A percentile compares a stretch with the other conserved stretches of the same genome.
Conservation (phyloP, 2,113 vertebrate genomes). For the Peromyscus leucopus region DNA sequence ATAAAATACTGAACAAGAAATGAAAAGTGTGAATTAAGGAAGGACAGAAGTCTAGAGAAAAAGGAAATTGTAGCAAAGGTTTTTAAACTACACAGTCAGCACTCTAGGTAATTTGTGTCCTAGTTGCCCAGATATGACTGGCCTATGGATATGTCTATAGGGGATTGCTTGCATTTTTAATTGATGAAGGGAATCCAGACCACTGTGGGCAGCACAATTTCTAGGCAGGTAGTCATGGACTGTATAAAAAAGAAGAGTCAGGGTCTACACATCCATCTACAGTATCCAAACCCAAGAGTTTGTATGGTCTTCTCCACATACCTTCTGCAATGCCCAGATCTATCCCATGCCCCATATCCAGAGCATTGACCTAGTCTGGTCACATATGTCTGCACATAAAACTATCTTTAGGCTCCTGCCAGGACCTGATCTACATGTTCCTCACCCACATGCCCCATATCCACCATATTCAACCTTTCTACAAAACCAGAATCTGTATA, state of each 20-base stretch:
- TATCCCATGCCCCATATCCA: too few species aligned
- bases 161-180: neutral
- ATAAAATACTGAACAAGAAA: neutral
- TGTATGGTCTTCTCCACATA: neutral
- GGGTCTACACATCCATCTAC: neutral
- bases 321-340: neutral
- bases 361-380: neutral
- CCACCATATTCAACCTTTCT: neutral
- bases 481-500: neutral
- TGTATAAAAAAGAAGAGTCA: neutral
- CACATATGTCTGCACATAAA: neutral
- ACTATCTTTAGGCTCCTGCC: neutral
- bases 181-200: neutral
- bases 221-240: neutral
- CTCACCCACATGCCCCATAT: neutral
- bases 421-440: neutral
- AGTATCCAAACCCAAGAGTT: neutral
- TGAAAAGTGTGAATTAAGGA: fast-evolving
- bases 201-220: neutral
- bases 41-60: neutral
- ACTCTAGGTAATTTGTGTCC: neutral
- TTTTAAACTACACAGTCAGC: neutral
- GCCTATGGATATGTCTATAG: neutral
- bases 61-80: neutral
- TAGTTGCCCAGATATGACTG: neutral